Conservation (phyloP, 2,113 vertebrate species). For the Crotophaga sulcirostris region DNA sequence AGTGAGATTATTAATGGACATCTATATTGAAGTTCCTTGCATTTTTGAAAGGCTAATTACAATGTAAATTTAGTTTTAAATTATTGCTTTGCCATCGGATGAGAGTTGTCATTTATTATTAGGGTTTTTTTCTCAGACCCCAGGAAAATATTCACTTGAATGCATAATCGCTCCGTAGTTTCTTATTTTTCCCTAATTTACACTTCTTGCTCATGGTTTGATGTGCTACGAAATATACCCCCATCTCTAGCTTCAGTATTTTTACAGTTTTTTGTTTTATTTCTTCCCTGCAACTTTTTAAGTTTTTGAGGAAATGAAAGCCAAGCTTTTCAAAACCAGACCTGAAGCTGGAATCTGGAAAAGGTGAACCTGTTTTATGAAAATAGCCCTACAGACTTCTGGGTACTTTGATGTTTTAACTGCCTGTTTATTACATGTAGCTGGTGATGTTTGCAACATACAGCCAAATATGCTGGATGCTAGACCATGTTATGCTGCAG, state of each 20-base stretch:
- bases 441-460: not conserved
- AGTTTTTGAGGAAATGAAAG: not conserved
- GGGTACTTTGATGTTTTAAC: not conserved
- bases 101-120: slow-evolving; percentile 72
- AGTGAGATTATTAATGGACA: slow-evolving; percentile 81
- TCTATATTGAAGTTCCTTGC: slow-evolving; percentile 78
- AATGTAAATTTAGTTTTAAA: slow-evolving; percentile 82
- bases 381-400: not conserved
- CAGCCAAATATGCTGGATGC: not conserved
- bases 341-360: not conserved
- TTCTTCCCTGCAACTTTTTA: not conserved
- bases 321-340: not conserved
- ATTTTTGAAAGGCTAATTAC: slow-evolving; percentile 83
- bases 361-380: not conserved
- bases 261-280: not conserved
- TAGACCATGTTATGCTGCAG: not conserved
- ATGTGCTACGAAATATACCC: not conserved
- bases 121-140: slow-evolving; percentile 20
- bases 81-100: slow-evolving; percentile 76
- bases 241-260: not conserved
- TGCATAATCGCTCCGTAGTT: slow-evolving; percentile 15
- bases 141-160: slow-evolving; percentile 49
- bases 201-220: not conserved
- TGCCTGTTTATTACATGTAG: not conserved
- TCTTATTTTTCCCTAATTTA: slow-evolving; percentile 33